A percentile compares a stretch with the other conserved stretches of the same genome.
phyloP scores from a whole-genome alignment of 2,113 vertebrate species.

The Saguinus imperator region DNA sequence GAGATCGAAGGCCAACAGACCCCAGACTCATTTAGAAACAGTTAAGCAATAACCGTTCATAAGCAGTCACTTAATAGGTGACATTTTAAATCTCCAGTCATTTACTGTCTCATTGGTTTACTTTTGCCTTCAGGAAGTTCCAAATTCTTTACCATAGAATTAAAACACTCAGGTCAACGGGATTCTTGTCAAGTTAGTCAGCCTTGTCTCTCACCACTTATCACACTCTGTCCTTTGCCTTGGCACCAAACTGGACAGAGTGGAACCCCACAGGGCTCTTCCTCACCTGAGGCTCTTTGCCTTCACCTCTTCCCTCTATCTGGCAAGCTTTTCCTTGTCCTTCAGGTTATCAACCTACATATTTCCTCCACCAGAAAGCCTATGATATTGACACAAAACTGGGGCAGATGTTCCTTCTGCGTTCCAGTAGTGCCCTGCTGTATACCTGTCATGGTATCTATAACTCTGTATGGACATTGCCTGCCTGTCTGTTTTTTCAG shows the following conservation, averaged over 20 bases:
- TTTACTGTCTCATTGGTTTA: neutral
- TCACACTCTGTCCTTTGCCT: neutral
- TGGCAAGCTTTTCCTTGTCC: neutral
- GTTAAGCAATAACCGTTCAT: no score
- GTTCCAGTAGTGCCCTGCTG: no score
- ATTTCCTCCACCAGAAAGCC: no score
- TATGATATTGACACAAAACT: no score
- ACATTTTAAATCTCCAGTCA: neutral
- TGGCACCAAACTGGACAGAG: no score
- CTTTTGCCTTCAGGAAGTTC: neutral
- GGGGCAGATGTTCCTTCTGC: no score
- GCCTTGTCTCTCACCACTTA: no score
- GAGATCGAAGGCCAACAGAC: neutral
- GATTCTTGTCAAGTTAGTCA: neutral
- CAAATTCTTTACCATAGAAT: neutral
- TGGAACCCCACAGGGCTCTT: neutral
- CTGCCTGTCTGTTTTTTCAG: neutral
- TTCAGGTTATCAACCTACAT: neutral
- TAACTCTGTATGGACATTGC: neutral
- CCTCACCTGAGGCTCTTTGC: neutral
- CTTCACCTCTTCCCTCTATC: neutral
- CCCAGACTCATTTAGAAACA: neutral
- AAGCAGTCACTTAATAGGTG: no score
- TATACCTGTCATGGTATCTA: no score
- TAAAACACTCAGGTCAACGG: neutral